These are phyloP conservation scores for Neoascia interrupta DNA, from an alignment of 2,888 invertebrate genomes.

Conservation along the genomic window DNA sequence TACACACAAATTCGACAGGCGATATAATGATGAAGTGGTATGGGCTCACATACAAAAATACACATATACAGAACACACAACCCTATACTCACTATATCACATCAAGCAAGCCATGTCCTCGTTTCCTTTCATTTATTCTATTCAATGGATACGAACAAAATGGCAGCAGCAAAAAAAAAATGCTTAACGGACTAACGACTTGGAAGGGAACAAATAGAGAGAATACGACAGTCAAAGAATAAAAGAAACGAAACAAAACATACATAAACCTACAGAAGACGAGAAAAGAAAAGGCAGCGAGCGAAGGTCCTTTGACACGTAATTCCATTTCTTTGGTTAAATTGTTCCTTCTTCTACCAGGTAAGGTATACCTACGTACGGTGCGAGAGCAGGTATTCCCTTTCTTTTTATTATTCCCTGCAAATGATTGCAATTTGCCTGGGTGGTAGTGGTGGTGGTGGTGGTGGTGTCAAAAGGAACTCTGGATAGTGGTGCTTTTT, in stretches of 20 bases:
- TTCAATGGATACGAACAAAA: slow-evolving; percentile 51
- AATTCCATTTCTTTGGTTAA: slow-evolving; percentile 58
- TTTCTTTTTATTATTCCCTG: slow-evolving; percentile 28
- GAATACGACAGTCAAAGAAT: too few species aligned
- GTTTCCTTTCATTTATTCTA: slow-evolving; percentile 65
- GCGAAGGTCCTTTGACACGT: slow-evolving; percentile 67
- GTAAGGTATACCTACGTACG: too few species aligned
- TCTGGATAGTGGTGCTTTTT: slow-evolving; percentile 6
- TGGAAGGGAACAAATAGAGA: slow-evolving; percentile 61
- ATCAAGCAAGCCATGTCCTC: slow-evolving; percentile 46
- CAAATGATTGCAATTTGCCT: slow-evolving; percentile 63
- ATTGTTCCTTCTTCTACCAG: slow-evolving; percentile 7
- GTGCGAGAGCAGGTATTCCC: too few species aligned
- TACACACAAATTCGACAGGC: slow-evolving; percentile 20
- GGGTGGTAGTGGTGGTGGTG: slow-evolving; percentile 14
- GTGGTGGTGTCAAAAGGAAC: too few species aligned
- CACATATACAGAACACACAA: too few species aligned
- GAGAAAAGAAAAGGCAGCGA: slow-evolving; percentile 33
- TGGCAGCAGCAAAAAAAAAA: slow-evolving; percentile 24
- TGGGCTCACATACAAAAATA: slow-evolving; percentile 15
- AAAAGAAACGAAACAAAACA: slow-evolving; percentile 32
- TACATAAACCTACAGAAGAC: slow-evolving; percentile 24
- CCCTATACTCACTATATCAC: slow-evolving; percentile 32
- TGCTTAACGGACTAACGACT: slow-evolving; percentile 67
- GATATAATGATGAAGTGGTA: slow-evolving; percentile 56